Evolutionary conservation across 2,888 invertebrate genomes (phyloP).

Genomic region (Tiliacea citrago): DNA sequence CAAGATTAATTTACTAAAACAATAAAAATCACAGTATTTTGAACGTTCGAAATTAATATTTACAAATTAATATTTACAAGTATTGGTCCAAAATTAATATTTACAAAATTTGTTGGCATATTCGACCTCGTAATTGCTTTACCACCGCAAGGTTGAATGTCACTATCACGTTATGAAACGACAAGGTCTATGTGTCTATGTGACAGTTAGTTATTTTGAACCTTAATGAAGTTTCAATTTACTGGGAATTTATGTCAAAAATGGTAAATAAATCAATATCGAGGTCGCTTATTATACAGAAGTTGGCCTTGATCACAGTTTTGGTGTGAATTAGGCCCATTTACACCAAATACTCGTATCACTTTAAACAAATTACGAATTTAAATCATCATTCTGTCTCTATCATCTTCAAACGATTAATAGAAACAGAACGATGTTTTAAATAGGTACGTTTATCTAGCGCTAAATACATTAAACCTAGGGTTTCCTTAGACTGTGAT

Average conservation of each 20-base stretch:
- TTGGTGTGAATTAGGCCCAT: neutral
- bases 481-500: neutral
- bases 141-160: neutral
- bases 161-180: neutral
- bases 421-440: neutral
- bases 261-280: neutral
- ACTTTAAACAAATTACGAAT: neutral
- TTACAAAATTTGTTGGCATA: neutral
- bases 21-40: slow-evolving; percentile 46
- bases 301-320: neutral
- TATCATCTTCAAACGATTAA: neutral
- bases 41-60: slow-evolving; percentile 34
- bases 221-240: neutral
- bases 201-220: neutral
- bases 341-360: neutral
- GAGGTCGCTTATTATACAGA: neutral
- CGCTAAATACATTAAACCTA: neutral
- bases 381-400: neutral
- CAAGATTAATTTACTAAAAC: slow-evolving; percentile 21
- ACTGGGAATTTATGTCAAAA: neutral
- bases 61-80: too few relatives aligned
- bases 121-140: neutral
- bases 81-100: slow-evolving; percentile 3
- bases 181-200: neutral
- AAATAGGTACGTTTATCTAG: too few relatives aligned